Evolutionary conservation across 2,888 invertebrate genomes (phyloP).

Genomic region (Dicycla oo): DNA sequence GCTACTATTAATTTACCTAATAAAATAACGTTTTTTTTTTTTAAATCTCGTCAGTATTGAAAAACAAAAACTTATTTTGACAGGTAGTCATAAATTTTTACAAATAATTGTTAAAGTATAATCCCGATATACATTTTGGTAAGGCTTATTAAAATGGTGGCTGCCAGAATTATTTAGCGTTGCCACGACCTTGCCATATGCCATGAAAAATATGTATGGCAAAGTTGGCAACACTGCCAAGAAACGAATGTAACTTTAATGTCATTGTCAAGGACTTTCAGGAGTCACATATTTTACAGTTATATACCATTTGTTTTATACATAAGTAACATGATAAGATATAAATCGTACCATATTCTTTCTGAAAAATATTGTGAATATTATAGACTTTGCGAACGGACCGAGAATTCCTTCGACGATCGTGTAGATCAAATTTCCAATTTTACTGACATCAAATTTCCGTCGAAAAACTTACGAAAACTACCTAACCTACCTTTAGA

Average conservation of each 20-base stretch:
- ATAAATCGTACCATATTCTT: neutral
- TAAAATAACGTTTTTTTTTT: too few species aligned
- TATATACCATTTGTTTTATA: slow-evolving; percentile 10
- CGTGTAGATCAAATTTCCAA: slow-evolving; percentile 1
- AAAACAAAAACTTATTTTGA: too few species aligned
- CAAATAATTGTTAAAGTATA: neutral
- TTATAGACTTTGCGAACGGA: neutral
- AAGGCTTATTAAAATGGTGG: slow-evolving; percentile 31
- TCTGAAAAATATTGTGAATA: slow-evolving; percentile 4
- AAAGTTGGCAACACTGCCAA: slow-evolving; percentile 62
- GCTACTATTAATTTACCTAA: too few species aligned
- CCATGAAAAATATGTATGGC: slow-evolving; percentile 56
- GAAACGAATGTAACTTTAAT: slow-evolving; percentile 58
- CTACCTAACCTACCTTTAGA: too few species aligned
- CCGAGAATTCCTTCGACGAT: neutral
- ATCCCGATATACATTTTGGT: slow-evolving; percentile 35
- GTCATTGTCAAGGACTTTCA: slow-evolving; percentile 63
- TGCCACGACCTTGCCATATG: slow-evolving; percentile 54
- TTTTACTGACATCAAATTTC: neutral
- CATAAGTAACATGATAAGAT: slow-evolving; percentile 1
- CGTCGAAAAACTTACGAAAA: neutral
- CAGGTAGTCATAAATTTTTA: too few species aligned
- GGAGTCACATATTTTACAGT: slow-evolving; percentile 14
- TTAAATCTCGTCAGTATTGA: too few species aligned
- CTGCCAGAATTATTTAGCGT: slow-evolving; percentile 35